These are phyloP conservation scores for Nymphalis c-album DNA, from an alignment of 2,888 invertebrate species.

Conservation along the genomic window DNA sequence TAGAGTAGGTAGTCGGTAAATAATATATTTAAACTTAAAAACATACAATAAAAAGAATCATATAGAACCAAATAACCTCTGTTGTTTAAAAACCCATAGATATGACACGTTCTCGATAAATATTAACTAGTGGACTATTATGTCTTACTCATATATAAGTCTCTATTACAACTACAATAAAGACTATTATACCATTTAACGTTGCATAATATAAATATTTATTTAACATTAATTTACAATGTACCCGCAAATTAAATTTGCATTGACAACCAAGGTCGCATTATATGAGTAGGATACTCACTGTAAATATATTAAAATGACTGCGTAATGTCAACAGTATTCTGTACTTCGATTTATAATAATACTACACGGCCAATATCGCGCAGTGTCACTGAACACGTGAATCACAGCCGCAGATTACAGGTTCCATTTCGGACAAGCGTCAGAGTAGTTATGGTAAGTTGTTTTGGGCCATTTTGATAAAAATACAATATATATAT, in stretches of 20 bases:
- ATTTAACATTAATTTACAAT: constrained; percentile 17
- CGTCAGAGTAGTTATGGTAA: too few relatives aligned
- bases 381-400: too few relatives aligned
- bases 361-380: not conserved
- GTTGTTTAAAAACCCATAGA: constrained; percentile 9
- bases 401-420: too few relatives aligned
- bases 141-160: not conserved
- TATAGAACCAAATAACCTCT: not conserved
- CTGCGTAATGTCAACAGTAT: not conserved
- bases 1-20: too few relatives aligned
- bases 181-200: not conserved
- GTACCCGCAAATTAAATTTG: constrained; percentile 20
- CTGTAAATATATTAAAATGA: not conserved
- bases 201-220: not conserved
- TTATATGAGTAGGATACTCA: not conserved
- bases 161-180: not conserved
- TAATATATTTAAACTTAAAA: too few relatives aligned
- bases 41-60: too few relatives aligned
- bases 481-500: too few relatives aligned
- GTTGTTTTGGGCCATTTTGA: too few relatives aligned
- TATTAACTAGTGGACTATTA: not conserved
- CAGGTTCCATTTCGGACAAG: too few relatives aligned
- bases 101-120: constrained; percentile 21
- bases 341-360: not conserved
- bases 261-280: constrained; percentile 17